Evolutionary conservation across 2,888 invertebrate species (phyloP).

Genomic region (Hirudinaria manillensis): DNA sequence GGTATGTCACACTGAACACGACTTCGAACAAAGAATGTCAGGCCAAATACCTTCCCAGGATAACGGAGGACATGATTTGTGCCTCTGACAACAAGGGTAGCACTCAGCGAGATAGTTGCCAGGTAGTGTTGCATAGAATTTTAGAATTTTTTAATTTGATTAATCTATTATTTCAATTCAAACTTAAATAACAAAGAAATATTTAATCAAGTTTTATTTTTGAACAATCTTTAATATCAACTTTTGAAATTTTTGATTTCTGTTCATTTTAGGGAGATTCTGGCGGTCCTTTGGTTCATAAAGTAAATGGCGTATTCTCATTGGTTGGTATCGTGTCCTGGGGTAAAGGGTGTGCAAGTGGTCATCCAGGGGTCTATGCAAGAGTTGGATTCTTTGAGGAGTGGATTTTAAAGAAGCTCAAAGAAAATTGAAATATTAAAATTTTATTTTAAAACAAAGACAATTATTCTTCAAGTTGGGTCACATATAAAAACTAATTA

Average conservation of each 20-base stretch:
- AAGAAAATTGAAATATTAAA: too few relatives aligned
- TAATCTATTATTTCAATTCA: neutral
- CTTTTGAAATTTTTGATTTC: too few relatives aligned
- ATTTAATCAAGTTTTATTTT: too few relatives aligned
- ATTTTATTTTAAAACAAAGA: too few relatives aligned
- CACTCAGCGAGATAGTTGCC: conserved; percentile 28
- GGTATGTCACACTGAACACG: conserved; percentile 22
- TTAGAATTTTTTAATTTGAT: neutral
- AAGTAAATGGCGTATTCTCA: conserved; percentile 29
- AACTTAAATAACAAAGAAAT: too few relatives aligned
- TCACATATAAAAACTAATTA: too few relatives aligned
- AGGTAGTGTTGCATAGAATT: conserved; percentile 12
- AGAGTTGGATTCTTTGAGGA: conserved; percentile 22
- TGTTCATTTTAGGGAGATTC: conserved; percentile 33
- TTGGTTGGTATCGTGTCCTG: conserved; percentile 36
- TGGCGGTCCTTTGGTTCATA: conserved; percentile 35
- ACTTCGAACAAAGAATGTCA: conserved; percentile 28
- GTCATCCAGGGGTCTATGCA: conserved; percentile 36
- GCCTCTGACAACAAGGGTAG: conserved; percentile 22
- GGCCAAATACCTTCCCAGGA: neutral
- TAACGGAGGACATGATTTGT: conserved; percentile 33
- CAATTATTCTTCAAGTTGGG: too few relatives aligned
- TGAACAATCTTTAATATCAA: too few relatives aligned
- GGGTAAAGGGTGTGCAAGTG: conserved; percentile 36
- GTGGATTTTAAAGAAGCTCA: conserved; percentile 33